phyloP scores from a whole-genome alignment of 2,113 vertebrate genomes.

The Petrocephalus microphthalmus region DNA sequence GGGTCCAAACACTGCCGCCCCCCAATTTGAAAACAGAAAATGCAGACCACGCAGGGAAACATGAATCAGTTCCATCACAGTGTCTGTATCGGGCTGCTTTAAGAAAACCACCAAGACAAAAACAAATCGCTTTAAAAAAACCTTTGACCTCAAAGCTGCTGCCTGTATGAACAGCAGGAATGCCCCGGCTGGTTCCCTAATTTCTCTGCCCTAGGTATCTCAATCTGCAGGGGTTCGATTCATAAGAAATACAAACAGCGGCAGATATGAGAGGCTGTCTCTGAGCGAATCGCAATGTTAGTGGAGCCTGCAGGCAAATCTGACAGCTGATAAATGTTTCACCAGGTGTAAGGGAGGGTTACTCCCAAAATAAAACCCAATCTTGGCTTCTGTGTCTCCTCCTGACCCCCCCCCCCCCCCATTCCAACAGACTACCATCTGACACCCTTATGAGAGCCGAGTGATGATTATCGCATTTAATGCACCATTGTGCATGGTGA shows the following conservation, averaged over 20 bases:
- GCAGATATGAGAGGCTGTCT: background rate
- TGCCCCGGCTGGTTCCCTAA: background rate
- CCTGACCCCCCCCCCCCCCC: background rate
- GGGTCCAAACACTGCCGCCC: background rate
- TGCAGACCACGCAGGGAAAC: background rate
- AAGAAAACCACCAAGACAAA: background rate
- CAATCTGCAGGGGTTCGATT: background rate
- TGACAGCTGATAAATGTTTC: conserved; percentile 15
- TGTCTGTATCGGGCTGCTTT: background rate
- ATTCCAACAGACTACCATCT: background rate
- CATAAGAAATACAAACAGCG: background rate
- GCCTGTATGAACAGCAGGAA: background rate
- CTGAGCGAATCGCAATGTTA: background rate
- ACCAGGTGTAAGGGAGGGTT: background rate
- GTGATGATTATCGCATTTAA: conserved; percentile 5
- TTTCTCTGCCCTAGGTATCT: background rate
- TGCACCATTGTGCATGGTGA: background rate
- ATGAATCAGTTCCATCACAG: background rate
- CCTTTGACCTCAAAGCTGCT: background rate
- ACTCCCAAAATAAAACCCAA: background rate
- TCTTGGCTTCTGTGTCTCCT: background rate
- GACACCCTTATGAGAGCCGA: background rate
- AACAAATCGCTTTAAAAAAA: background rate
- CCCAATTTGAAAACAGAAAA: background rate
- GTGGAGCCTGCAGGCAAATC: background rate